Conservation (phyloP, 2,113 vertebrate species). For the Axis porcinus region DNA sequence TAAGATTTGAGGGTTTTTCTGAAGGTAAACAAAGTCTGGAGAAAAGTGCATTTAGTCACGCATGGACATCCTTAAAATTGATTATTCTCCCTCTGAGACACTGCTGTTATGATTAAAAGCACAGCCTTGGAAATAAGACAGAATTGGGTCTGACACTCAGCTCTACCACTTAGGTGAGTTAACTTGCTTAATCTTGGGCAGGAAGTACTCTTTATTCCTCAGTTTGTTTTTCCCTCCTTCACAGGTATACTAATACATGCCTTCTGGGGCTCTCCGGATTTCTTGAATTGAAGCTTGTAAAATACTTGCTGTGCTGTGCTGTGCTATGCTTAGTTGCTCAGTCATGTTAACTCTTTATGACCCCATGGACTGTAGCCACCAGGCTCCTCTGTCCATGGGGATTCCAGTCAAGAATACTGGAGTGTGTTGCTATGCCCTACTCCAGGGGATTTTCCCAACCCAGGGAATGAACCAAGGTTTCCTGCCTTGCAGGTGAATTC, state of each 20-base stretch:
- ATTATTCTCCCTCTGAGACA: neutral
- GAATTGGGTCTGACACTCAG: neutral
- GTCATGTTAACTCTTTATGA: neutral
- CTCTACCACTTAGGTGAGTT: neutral
- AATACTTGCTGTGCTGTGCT: neutral
- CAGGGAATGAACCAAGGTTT: neutral
- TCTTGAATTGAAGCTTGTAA: neutral
- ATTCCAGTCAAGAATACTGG: neutral
- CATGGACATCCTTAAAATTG: neutral
- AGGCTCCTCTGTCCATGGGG: neutral
- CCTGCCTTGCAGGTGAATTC: too few species aligned
- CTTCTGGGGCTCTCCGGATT: neutral
- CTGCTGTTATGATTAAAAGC: neutral
- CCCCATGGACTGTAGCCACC: neutral
- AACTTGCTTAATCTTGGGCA: neutral
- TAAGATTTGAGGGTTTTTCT: neutral
- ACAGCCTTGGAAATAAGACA: neutral
- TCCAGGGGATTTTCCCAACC: neutral
- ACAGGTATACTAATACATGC: neutral
- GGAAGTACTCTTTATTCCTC: neutral
- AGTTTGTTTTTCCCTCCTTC: rapidly evolving
- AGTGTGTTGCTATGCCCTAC: neutral
- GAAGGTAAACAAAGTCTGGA: neutral
- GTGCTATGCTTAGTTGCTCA: too few species aligned
- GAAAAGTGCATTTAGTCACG: neutral